Conservation (phyloP, 2,888 invertebrate species). For the Ophioninae sp. region DNA sequence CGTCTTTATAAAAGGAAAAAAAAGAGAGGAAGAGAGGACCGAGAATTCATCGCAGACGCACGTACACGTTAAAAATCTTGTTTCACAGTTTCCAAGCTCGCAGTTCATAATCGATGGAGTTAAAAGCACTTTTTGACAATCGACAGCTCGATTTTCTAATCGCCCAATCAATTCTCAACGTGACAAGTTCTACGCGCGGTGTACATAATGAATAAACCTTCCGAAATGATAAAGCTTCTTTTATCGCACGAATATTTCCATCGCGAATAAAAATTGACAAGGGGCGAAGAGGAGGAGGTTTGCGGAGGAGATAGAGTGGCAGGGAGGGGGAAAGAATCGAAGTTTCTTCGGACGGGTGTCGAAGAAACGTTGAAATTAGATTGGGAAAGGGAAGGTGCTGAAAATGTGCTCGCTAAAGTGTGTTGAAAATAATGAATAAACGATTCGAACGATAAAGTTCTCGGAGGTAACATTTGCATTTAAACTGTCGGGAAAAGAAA, state of each 20-base stretch:
- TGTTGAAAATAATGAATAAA: conserved; percentile 22
- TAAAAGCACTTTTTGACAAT: conserved; percentile 51
- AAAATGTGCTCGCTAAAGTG: conserved; percentile 19
- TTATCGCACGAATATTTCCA: conserved; percentile 30
- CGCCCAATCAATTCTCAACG: conserved; percentile 34
- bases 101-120: conserved; percentile 46
- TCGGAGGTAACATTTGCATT: conserved; percentile 22
- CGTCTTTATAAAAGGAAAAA: background rate
- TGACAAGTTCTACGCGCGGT: conserved; percentile 7
- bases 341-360: background rate
- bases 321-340: background rate
- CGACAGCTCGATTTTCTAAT: conserved; percentile 42
- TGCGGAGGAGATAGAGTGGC: background rate
- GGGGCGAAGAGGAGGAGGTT: background rate
- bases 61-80: conserved; percentile 27
- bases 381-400: conserved; percentile 20
- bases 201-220: conserved; percentile 27
- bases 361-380: conserved; percentile 4
- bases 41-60: conserved; percentile 26
- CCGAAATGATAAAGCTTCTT: conserved; percentile 24
- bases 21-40: background rate
- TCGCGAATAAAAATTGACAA: conserved; percentile 27
- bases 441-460: conserved; percentile 27
- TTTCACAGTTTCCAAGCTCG: conserved; percentile 22
- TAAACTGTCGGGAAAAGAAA: conserved; percentile 1